Conservation (phyloP, 2,797 vertebrate genomes). For the Smutsia temminckii region DNA sequence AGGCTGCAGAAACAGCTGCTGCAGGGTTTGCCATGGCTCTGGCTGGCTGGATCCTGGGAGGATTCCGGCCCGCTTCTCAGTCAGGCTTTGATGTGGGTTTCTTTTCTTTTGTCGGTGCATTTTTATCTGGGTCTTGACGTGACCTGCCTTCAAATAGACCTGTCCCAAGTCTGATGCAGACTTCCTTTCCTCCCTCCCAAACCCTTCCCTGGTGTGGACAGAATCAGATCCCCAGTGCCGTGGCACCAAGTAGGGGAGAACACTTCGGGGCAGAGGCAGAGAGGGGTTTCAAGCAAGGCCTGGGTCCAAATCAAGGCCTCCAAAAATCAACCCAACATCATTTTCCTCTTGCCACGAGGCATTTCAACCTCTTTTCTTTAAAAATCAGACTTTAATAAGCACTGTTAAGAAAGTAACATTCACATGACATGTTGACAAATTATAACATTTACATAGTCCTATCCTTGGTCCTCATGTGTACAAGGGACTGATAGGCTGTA, state of each 20-base stretch:
- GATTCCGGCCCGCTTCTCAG: too few relatives aligned
- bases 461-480: background rate
- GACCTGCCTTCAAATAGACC: background rate
- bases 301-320: background rate
- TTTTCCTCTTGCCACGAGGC: background rate
- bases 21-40: accelerated
- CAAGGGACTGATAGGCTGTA: background rate
- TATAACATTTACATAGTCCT: background rate
- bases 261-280: accelerated
- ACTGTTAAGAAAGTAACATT: background rate
- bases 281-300: background rate
- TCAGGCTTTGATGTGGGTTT: background rate
- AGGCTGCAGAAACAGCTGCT: accelerated
- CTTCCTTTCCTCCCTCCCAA: background rate
- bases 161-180: background rate
- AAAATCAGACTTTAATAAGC: background rate
- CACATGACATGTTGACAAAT: background rate
- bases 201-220: background rate
- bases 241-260: accelerated
- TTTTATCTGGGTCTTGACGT: background rate
- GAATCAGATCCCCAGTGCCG: background rate
- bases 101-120: background rate
- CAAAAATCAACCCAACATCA: too few relatives aligned
- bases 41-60: accelerated
- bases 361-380: conserved; percentile 1